Evolutionary conservation across 2,113 vertebrate species (phyloP).

Genomic region (Barnardius zonarius): DNA sequence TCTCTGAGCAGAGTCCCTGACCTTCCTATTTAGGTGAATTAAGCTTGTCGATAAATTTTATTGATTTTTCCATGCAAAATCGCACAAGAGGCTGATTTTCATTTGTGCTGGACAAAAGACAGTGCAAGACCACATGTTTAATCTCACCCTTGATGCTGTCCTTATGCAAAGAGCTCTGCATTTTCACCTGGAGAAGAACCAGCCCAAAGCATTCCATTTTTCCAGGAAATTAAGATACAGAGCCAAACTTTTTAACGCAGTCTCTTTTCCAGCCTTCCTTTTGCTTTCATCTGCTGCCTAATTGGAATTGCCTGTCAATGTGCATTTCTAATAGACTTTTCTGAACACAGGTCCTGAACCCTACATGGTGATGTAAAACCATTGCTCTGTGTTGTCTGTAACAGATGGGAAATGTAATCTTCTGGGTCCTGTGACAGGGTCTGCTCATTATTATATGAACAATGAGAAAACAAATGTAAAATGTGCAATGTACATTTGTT

Average conservation of each 20-base stretch:
- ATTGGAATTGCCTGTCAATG: conserved; percentile 42
- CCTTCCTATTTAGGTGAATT: neutral
- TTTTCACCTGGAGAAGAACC: conserved; percentile 13
- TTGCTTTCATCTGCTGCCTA: neutral
- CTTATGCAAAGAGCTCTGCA: neutral
- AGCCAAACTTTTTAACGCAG: neutral
- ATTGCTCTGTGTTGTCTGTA: conserved; percentile 11
- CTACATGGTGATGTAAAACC: conserved; percentile 37
- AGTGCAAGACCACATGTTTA: neutral
- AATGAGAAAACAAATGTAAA: conserved; percentile 27
- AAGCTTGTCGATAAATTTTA: neutral
- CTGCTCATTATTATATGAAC: conserved; percentile 47
- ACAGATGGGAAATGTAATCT: conserved; percentile 54
- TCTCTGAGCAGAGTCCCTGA: neutral
- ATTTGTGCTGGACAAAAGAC: neutral
- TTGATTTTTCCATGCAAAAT: neutral
- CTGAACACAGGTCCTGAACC: conserved; percentile 36
- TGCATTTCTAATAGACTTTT: conserved; percentile 35
- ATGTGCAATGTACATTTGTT: neutral
- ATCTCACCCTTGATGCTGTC: neutral
- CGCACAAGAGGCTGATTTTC: neutral
- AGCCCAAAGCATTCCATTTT: neutral
- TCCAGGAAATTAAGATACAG: neutral
- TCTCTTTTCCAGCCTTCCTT: neutral
- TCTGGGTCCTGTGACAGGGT: conserved; percentile 17